Conservation (phyloP, 2,113 vertebrate genomes). For the Mormyrus lacerda region DNA sequence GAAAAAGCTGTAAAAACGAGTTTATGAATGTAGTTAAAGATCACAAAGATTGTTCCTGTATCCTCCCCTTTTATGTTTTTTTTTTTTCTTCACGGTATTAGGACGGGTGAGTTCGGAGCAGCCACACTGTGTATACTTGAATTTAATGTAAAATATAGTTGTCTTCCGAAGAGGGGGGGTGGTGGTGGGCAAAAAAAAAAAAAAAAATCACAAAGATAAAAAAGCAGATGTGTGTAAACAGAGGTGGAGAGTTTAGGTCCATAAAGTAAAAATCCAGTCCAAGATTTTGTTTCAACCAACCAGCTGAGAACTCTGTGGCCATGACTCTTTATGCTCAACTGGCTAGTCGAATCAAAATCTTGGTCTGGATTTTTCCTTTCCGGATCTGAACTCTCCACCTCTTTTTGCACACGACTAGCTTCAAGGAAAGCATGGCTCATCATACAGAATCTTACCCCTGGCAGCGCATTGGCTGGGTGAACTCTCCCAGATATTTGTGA, state of each 20-base stretch:
- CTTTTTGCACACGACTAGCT: background rate
- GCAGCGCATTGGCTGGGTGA: slow-evolving; percentile 28
- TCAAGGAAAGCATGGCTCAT: background rate
- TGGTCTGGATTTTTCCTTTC: background rate
- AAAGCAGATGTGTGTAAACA: background rate
- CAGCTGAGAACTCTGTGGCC: background rate
- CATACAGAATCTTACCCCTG: slow-evolving; percentile 23
- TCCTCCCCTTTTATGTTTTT: too few relatives aligned
- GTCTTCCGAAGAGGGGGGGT: too few relatives aligned
- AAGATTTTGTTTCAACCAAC: background rate
- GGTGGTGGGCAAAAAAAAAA: too few relatives aligned
- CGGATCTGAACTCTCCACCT: too few relatives aligned
- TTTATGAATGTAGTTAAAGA: background rate
- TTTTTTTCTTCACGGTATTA: too few relatives aligned
- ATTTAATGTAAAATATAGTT: too few relatives aligned
- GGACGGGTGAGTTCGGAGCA: too few relatives aligned
- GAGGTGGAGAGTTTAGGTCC: background rate
- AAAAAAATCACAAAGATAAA: background rate
- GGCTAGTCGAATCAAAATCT: background rate
- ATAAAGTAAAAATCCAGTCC: background rate
- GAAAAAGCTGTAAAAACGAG: background rate
- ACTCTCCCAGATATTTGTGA: slow-evolving; percentile 38
- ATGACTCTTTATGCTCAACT: background rate
- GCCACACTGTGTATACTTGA: too few relatives aligned
- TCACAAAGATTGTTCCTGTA: background rate